Evolutionary conservation across 2,888 invertebrate species (phyloP).

Genomic region (Drosophila flavopinicola): DNA sequence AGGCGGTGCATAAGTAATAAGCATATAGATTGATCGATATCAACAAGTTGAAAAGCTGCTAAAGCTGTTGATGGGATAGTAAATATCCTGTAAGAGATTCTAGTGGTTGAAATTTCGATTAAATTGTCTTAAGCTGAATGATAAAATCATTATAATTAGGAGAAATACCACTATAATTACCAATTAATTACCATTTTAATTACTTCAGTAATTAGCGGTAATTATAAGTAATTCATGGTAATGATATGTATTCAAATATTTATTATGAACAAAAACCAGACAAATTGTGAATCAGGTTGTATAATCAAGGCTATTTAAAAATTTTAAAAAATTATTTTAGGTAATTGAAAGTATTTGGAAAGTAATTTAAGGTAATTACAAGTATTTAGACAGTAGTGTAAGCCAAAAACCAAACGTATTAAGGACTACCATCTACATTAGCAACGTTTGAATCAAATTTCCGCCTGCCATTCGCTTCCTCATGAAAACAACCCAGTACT

Average conservation of each 20-base stretch:
- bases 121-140: too few relatives aligned
- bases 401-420: too few relatives aligned
- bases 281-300: too few relatives aligned
- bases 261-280: neutral
- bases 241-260: neutral
- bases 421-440: too few relatives aligned
- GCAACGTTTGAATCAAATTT: too few relatives aligned
- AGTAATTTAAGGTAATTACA: too few relatives aligned
- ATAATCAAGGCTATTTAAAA: too few relatives aligned
- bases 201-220: neutral
- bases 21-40: constrained; percentile 29
- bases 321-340: too few relatives aligned
- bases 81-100: neutral
- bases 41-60: neutral
- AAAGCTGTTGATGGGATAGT: neutral
- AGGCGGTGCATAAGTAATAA: constrained; percentile 21
- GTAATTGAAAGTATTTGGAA: too few relatives aligned
- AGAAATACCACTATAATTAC: neutral
- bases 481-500: neutral
- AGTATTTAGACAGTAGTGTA: too few relatives aligned
- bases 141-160: too few relatives aligned
- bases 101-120: neutral
- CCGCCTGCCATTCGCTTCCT: neutral
- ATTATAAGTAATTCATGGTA: neutral
- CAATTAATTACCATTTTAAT: neutral